Conservation (phyloP, 2,797 vertebrate genomes). For the Antrozous pallidus region DNA sequence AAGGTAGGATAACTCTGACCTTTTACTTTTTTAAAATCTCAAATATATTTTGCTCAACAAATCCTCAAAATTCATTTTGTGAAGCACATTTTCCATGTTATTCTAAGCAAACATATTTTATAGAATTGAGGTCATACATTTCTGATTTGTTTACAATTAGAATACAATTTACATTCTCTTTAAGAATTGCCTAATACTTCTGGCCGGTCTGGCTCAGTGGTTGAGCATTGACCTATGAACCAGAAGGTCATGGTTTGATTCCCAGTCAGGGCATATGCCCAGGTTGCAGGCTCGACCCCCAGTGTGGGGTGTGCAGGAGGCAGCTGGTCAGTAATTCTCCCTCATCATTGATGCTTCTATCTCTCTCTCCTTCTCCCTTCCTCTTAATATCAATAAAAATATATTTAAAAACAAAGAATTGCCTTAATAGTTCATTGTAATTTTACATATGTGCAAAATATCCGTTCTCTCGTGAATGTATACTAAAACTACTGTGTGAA, state of each 20-base stretch:
- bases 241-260: too few relatives aligned
- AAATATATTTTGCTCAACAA: neutral
- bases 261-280: too few relatives aligned
- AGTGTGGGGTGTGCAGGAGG: too few relatives aligned
- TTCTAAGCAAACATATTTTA: slow-evolving; percentile 3
- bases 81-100: neutral
- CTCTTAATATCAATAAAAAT: too few relatives aligned
- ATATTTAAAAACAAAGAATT: neutral
- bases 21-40: neutral
- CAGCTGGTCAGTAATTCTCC: too few relatives aligned
- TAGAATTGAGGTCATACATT: neutral
- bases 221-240: too few relatives aligned
- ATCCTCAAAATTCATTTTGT: slow-evolving; percentile 7
- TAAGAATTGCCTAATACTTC: neutral
- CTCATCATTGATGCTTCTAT: too few relatives aligned
- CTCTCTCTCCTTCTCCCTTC: too few relatives aligned
- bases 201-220: too few relatives aligned
- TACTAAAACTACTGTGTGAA: neutral
- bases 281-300: too few relatives aligned
- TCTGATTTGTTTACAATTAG: slow-evolving; percentile 4
- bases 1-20: neutral
- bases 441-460: neutral
- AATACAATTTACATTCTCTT: neutral
- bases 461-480: neutral
- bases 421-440: neutral